Conservation (phyloP, 2,797 vertebrate species). For the Helicolenus hilgendorfi region DNA sequence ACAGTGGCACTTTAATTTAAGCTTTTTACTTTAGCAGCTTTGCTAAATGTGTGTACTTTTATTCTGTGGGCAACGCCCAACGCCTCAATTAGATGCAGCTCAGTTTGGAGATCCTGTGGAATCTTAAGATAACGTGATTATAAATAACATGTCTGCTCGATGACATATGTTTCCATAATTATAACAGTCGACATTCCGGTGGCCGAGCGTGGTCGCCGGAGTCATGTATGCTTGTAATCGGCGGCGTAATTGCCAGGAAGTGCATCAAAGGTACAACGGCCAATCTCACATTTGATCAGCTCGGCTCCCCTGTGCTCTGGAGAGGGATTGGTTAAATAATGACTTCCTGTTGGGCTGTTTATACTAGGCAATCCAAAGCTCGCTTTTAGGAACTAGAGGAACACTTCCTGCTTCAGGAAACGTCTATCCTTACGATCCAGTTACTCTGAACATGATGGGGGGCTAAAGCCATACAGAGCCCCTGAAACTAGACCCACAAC, state of each 20-base stretch:
- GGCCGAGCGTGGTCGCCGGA: not conserved
- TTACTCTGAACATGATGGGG: not conserved
- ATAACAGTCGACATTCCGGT: slow-evolving; percentile 15
- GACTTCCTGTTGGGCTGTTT: slow-evolving; percentile 84
- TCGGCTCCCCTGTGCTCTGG: slow-evolving; percentile 47
- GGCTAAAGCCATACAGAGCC: not conserved
- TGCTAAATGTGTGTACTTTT: slow-evolving; percentile 8
- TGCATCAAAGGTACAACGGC: slow-evolving; percentile 43
- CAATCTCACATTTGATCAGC: slow-evolving; percentile 76
- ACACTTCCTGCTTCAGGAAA: slow-evolving; percentile 61
- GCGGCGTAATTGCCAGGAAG: slow-evolving; percentile 55
- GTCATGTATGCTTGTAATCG: slow-evolving; percentile 38
- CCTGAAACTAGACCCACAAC: slow-evolving; percentile 2
- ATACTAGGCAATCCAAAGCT: slow-evolving; percentile 54
- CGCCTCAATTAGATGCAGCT: not conserved
- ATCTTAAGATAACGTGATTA: slow-evolving; percentile 25
- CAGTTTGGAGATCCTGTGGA: not conserved
- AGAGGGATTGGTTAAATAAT: slow-evolving; percentile 61
- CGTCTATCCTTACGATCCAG: slow-evolving; percentile 12
- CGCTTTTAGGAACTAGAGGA: slow-evolving; percentile 69
- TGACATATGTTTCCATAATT: not conserved
- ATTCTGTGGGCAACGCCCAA: not conserved
- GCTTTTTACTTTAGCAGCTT: not conserved
- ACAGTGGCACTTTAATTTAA: slow-evolving; percentile 1
- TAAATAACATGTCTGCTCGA: not conserved